Evolutionary conservation across 2,113 vertebrate species (phyloP), one percentile per base, ranked within the genome.

Genomic region (Sorex fumeus): DNA sequence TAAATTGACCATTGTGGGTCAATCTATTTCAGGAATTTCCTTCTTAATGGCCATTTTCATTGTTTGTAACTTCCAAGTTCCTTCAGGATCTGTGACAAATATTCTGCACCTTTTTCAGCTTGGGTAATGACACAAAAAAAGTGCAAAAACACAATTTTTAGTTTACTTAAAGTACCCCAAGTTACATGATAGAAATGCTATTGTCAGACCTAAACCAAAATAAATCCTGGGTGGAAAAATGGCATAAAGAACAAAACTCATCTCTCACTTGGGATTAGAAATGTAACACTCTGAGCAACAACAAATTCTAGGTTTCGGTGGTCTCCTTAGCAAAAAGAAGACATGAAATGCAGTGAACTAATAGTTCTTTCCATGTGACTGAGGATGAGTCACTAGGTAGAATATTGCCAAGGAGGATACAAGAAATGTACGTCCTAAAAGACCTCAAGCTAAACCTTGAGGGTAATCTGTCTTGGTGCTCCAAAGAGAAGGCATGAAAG

Each of bases 341-440:
- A 64, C 27, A 50, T 19, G 40, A 32, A 84, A 60, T 75, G 71
- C 88, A 57, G 71, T 36, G 32, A 78, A 43, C 23, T 34, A 21
- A 9, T n/a, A 85, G 34, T 27, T 67, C 40, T 40, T 3, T 40
- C 3, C 4, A 40, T 40, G 40, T 40, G 40, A 40, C 27, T 43
- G 15, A 15, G 2, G 10, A 0, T 6, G 4, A 15, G 27, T 23
- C 30, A 21, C 70, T 75, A 21, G 64, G 23, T 3, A 28, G 36
- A 45, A 53, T 45, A 21, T 80, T 34, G 32, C 1, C 13, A 2
- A 11, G 1, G 1, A 36, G 0, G 0, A 15, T 11, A 4, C 3
- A 6, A 70, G 30, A 57, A 72, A 30, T 6, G 7, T 40, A 43
- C n/a, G 4, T 72, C 82, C 34, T 36, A 34, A 21, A 50, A 18